Evolutionary conservation across 2,888 invertebrate species (phyloP).

Genomic region (Sepioteuthis lessoniana): DNA sequence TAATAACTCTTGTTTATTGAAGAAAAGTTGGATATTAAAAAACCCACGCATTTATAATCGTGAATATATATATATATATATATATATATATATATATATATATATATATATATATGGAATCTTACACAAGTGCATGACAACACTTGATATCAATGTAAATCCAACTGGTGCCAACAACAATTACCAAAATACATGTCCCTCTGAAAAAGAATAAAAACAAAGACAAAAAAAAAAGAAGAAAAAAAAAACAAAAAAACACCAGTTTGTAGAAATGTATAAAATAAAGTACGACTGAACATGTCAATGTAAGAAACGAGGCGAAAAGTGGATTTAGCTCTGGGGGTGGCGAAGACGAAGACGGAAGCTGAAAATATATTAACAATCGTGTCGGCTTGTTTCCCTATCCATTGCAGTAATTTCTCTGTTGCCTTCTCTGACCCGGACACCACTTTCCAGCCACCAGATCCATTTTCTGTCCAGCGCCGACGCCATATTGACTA

Average conservation of each 20-base stretch:
- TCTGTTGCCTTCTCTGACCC: not conserved
- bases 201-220: not conserved
- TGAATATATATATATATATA: not conserved
- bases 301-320: not conserved
- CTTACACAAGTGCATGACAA: not conserved
- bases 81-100: not conserved
- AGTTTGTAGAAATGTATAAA: not conserved
- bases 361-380: not conserved
- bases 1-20: not conserved
- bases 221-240: too few species aligned
- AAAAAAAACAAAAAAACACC: too few species aligned
- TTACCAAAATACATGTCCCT: not conserved
- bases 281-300: not conserved
- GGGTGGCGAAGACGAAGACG: not conserved
- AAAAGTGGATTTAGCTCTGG: not conserved
- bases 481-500: not conserved
- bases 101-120: not conserved
- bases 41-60: not conserved
- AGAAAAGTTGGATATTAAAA: not conserved
- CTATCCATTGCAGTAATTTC: not conserved
- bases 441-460: not conserved
- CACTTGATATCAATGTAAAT: not conserved
- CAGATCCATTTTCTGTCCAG: not conserved
- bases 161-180: not conserved
- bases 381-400: not conserved